These are phyloP conservation scores for Saccostrea echinata DNA, from an alignment of 1,140 invertebrate species.

Conservation along the genomic window DNA sequence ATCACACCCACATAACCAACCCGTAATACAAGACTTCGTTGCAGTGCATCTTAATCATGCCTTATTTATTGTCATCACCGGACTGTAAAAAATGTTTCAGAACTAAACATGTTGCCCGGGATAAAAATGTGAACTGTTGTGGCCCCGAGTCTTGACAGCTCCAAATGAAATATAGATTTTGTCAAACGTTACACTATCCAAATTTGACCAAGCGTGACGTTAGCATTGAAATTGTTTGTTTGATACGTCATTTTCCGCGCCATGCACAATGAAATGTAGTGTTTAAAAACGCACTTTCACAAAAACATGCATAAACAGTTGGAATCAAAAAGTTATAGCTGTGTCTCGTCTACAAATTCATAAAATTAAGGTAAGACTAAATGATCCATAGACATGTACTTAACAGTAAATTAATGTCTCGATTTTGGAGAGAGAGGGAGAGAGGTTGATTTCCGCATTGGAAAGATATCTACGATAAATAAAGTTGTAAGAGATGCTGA, in stretches of 20 bases:
- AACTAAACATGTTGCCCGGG: neutral
- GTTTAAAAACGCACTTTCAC: neutral
- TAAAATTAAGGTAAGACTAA: neutral
- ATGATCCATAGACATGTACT: neutral
- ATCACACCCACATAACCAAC: neutral
- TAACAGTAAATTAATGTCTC: neutral
- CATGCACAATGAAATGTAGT: neutral
- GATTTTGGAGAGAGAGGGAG: constrained; percentile 3
- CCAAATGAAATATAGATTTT: constrained; percentile 9
- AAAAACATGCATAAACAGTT: neutral
- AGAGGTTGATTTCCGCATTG: neutral
- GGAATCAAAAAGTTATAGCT: neutral
- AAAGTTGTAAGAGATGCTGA: constrained; percentile 1
- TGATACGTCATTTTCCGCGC: neutral
- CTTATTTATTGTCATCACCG: neutral
- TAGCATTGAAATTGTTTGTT: neutral
- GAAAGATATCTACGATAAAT: neutral
- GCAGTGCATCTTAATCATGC: too few relatives aligned
- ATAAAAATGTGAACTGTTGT: constrained; percentile 2
- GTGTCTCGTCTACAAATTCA: neutral
- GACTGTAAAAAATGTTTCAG: constrained; percentile 10
- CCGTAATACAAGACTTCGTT: neutral
- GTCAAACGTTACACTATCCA: constrained; percentile 16
- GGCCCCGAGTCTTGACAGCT: neutral
- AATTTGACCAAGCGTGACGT: constrained; percentile 10